Evolutionary conservation across 2,797 vertebrate genomes (phyloP).

Genomic region (Alfaro cultratus): DNA sequence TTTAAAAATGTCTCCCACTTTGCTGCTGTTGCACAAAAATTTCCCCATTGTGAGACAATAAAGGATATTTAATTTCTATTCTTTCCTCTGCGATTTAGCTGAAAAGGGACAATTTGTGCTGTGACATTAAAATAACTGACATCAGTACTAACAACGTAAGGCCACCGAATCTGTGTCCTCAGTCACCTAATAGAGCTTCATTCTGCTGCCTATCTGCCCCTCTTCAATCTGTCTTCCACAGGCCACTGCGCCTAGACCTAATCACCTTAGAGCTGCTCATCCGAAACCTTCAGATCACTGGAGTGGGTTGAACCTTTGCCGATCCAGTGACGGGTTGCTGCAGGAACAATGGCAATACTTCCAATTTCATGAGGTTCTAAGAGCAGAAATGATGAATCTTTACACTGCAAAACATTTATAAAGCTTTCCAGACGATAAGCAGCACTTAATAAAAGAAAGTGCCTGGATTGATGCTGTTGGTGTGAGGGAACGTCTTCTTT

Average conservation of each 20-base stretch:
- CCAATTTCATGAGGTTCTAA: conserved; percentile 10
- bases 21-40: too few relatives aligned
- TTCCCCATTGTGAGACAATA: too few relatives aligned
- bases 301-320: conserved; percentile 12
- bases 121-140: conserved; percentile 9
- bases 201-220: conserved; percentile 38
- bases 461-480: background rate
- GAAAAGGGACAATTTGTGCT: conserved; percentile 10
- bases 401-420: background rate
- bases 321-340: background rate
- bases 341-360: conserved; percentile 22
- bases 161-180: conserved; percentile 17
- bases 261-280: conserved; percentile 52
- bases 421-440: background rate
- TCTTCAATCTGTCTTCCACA: conserved; percentile 37
- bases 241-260: conserved; percentile 33
- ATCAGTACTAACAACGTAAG: conserved; percentile 15
- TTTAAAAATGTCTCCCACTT: too few relatives aligned
- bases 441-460: conserved; percentile 2
- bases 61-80: too few relatives aligned
- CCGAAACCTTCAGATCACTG: conserved; percentile 29
- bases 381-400: conserved; percentile 1
- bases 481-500: background rate
- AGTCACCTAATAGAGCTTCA: conserved; percentile 33
- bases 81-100: background rate